Conservation (phyloP, 2,888 invertebrate genomes). For the Lymantria dispar region DNA sequence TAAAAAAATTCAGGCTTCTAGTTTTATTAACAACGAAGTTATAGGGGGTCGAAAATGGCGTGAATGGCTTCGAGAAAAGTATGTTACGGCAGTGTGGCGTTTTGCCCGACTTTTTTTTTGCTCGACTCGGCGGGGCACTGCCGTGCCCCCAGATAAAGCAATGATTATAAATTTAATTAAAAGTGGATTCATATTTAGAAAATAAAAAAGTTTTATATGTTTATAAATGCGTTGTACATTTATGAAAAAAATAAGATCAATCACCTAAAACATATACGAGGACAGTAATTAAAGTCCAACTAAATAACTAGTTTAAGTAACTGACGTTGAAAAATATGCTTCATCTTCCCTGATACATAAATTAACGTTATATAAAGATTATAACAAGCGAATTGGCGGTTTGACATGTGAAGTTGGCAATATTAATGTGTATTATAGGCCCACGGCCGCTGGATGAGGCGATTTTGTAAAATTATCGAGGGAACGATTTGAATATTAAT, state of each 20-base stretch:
- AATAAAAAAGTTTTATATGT: background rate
- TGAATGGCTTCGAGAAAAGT: no score
- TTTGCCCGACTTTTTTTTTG: no score
- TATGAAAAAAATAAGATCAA: background rate
- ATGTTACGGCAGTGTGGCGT: no score
- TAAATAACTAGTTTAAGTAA: conserved; percentile 14
- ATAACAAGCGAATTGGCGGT: conserved; percentile 70
- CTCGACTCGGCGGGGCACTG: no score
- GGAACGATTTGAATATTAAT: conserved; percentile 73
- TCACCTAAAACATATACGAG: background rate
- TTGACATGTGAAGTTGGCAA: conserved; percentile 73
- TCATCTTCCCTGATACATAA: conserved; percentile 58
- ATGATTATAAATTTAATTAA: background rate
- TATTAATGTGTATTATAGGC: conserved; percentile 80
- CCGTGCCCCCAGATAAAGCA: no score
- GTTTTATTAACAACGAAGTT: no score
- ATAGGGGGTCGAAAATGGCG: no score
- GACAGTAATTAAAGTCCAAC: background rate
- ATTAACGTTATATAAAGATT: conserved; percentile 77
- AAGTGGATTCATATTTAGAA: background rate
- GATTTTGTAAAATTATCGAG: conserved; percentile 77
- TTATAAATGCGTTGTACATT: background rate
- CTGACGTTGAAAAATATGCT: conserved; percentile 36
- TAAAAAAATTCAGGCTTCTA: no score
- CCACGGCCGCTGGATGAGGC: conserved; percentile 66